A percentile compares a stretch with the other conserved stretches of the same genome.
These are phyloP conservation scores for Maniola jurtina DNA, from an alignment of 1,140 invertebrate species.

Conservation along the genomic window DNA sequence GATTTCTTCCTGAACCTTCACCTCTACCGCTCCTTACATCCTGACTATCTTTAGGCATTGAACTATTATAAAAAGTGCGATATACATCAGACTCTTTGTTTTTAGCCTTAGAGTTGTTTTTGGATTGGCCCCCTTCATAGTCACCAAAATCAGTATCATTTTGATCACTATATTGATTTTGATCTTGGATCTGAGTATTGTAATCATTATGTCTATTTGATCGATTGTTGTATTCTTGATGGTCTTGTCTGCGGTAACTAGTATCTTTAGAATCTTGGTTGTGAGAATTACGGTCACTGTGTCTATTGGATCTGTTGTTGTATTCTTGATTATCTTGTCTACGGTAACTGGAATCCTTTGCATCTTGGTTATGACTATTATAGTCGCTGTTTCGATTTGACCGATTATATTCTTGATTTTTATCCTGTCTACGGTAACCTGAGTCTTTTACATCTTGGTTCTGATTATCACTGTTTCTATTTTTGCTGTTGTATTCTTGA, in stretches of 20 bases:
- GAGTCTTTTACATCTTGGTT: constrained; percentile 19
- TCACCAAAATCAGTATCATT: constrained; percentile 20
- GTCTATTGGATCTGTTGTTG: constrained; percentile 6
- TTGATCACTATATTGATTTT: constrained; percentile 22
- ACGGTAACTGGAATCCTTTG: constrained; percentile 20
- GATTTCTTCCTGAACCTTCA: constrained; percentile 45
- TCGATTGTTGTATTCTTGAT: constrained; percentile 16
- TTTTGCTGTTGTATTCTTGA: constrained; percentile 17
- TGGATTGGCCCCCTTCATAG: constrained; percentile 44
- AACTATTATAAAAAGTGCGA: constrained; percentile 66
- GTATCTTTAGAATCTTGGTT: constrained; percentile 7
- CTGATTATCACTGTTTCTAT: constrained; percentile 15
- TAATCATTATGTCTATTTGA: constrained; percentile 13
- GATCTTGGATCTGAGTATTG: constrained; percentile 28
- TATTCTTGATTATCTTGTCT: constrained; percentile 26
- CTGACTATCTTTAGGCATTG: constrained; percentile 53
- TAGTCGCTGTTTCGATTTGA: constrained; percentile 21
- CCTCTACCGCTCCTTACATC: constrained; percentile 57
- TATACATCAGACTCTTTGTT: constrained; percentile 54
- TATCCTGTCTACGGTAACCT: too few species aligned
- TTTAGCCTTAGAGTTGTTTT: constrained; percentile 55
- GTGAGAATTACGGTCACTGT: constrained; percentile 14
- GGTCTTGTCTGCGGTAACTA: not conserved
- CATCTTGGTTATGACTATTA: constrained; percentile 16
- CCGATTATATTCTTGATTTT: not conserved